Evolutionary conservation across 2,113 vertebrate genomes (phyloP).

Genomic region (Climacteris rufus): DNA sequence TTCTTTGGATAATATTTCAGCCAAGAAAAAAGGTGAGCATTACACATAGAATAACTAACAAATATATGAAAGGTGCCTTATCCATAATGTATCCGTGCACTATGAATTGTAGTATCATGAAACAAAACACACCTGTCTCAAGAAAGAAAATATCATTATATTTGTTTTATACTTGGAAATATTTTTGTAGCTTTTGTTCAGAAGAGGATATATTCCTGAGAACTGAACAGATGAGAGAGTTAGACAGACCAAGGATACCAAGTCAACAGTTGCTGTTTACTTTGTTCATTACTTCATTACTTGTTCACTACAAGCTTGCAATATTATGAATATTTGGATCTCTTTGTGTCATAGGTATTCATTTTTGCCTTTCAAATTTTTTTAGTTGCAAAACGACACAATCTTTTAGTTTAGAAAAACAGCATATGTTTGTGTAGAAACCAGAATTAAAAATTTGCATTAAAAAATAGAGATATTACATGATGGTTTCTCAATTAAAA

Average conservation of each 20-base stretch:
- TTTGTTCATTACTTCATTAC: too few relatives aligned
- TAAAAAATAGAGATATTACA: neutral
- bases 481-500: neutral
- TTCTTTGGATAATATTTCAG: neutral
- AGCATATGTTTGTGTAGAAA: neutral
- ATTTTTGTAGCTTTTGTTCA: neutral
- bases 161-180: neutral
- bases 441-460: neutral
- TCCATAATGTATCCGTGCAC: neutral
- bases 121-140: neutral
- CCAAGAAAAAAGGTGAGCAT: neutral
- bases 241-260: neutral
- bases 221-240: neutral
- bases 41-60: neutral
- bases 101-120: neutral
- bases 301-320: neutral
- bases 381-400: neutral
- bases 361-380: neutral
- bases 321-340: neutral
- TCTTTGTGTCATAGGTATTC: neutral
- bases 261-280: neutral
- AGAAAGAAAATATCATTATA: neutral
- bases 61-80: neutral
- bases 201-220: neutral
- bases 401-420: neutral